Evolutionary conservation across 2,797 vertebrate species (phyloP), one percentile per base, ranked within the genome.

Genomic region (Xiphorhynchus erythropygius): DNA sequence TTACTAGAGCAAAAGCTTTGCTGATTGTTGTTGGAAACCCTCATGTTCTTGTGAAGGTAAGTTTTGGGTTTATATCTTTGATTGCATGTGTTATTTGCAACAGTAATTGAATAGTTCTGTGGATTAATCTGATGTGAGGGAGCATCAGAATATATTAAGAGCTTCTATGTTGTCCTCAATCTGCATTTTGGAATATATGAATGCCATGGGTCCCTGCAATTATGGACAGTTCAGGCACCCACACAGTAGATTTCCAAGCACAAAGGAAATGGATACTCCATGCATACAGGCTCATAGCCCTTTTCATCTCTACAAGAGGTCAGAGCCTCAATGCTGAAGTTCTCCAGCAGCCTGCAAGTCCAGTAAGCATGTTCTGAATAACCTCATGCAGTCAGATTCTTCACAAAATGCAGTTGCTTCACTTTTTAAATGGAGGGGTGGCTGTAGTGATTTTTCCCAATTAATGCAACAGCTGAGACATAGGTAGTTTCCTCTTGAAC

Each of bases 1-100:
- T 99, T 96, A 99, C 99, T 23, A 98, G 99, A 87, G 90, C 99
- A 75, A 99, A 99, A 97, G 99, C 99, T 84, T 97, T 99, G 95
- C 98, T 99, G 60, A 93, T 99, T 23, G 89, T 99, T 1, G 91
- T 99, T 56, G 99, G 99, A 91, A 99, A 99, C 96, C 99, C 99
- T 28, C 98, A 99, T 4, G 46, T 99, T 78, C 99, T 99, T 32
- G 97, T 98, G 57, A 98, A 96, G 97, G 99, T 99, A 94, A 95
- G 97, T 79, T 71, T 74, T 37, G 18, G 0, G 1, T 63, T 89
- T 76, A 2, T 62, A 12, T 67, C 21, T 91, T 69, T 44, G 42
- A 33, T 63, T 65, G n/a, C 3, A 1, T 24, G 16, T 59, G 23
- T 67, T 56, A 35, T 46, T 91, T 94, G 18, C 19, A 11, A 44